phyloP scores from a whole-genome alignment of 2,888 invertebrate genomes.

The Philhelius pedissequus region DNA sequence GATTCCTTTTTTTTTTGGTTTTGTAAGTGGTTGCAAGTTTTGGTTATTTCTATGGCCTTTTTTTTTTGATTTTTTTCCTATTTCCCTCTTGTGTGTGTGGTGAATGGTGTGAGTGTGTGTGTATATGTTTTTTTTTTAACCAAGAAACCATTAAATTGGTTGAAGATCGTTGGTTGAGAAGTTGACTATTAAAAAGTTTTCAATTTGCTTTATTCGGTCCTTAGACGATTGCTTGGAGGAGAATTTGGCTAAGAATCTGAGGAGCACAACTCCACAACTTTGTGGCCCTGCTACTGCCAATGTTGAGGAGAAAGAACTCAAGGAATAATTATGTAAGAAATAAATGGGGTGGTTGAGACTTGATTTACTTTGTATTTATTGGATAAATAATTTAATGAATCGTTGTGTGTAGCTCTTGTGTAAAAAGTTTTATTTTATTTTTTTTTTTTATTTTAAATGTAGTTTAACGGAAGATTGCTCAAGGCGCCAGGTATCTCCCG shows the following conservation, averaged over 20 bases:
- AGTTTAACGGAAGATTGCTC: background rate
- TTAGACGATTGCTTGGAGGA: conserved; percentile 9
- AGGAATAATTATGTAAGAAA: conserved; percentile 53
- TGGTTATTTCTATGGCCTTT: background rate
- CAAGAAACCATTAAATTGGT: conserved; percentile 13
- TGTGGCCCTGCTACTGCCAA: background rate
- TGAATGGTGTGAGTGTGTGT: background rate
- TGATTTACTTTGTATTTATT: conserved; percentile 31
- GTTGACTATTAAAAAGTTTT: conserved; percentile 61
- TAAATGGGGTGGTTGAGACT: conserved; percentile 46
- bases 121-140: background rate
- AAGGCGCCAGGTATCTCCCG: background rate
- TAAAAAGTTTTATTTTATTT: background rate
- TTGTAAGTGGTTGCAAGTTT: conserved; percentile 30
- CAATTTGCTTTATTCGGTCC: conserved; percentile 55
- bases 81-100: background rate
- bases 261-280: background rate
- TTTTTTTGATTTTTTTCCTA: background rate
- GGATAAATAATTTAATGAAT: conserved; percentile 44
- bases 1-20: background rate
- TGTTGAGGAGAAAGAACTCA: background rate
- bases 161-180: conserved; percentile 10
- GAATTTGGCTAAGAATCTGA: background rate
- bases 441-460: background rate
- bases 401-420: background rate